Evolutionary conservation across 2,797 vertebrate genomes (phyloP).

Genomic region (Smutsia temminckii): DNA sequence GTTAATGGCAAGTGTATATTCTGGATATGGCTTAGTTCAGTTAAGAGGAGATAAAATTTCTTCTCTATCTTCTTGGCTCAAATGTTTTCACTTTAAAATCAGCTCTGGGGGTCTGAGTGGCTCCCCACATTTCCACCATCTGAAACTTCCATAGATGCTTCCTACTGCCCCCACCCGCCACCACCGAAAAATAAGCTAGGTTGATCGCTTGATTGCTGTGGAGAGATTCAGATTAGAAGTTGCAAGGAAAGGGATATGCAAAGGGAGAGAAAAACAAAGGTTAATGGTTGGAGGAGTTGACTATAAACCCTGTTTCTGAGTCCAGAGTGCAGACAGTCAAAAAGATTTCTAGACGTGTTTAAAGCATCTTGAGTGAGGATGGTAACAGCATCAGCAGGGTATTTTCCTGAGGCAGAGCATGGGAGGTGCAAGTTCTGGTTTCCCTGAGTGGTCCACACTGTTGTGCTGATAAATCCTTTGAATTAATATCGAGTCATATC

Average conservation of each 20-base stretch:
- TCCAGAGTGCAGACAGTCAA: background rate
- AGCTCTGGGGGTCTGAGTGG: background rate
- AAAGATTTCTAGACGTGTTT: background rate
- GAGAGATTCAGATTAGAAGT: background rate
- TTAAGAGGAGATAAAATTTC: background rate
- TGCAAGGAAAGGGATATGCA: background rate
- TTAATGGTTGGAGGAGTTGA: background rate
- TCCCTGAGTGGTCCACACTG: background rate
- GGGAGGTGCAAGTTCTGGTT: background rate
- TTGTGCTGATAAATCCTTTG: background rate
- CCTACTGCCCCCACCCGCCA: too few relatives aligned
- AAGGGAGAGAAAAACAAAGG: background rate
- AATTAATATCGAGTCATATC: background rate
- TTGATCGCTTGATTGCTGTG: background rate
- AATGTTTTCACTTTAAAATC: constrained; percentile 49
- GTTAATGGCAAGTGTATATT: background rate
- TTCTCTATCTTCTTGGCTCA: constrained; percentile 24
- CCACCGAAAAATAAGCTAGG: background rate
- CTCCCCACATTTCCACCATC: background rate
- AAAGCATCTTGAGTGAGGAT: background rate
- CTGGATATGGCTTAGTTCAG: background rate
- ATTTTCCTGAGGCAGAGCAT: background rate
- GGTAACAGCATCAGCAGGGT: background rate
- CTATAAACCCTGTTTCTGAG: background rate
- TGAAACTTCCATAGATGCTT: constrained; percentile 3